Conservation (phyloP, 2,797 vertebrate genomes). For the Lepilemur ruficaudatus region DNA sequence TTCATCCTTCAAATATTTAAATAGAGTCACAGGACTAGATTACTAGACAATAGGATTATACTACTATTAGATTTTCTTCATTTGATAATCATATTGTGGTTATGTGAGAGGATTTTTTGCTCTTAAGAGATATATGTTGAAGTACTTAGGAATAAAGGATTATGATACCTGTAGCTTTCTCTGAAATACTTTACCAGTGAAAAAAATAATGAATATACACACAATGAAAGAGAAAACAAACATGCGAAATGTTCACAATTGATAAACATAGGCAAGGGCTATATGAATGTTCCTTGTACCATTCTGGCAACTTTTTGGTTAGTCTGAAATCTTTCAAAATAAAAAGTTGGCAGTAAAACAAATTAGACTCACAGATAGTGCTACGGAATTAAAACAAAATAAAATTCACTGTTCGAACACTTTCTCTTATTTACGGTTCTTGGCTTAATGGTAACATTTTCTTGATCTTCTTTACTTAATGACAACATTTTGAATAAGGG, state of each 20-base stretch:
- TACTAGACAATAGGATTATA: background rate
- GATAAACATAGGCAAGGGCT: background rate
- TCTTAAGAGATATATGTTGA: slow-evolving; percentile 14
- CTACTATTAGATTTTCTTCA: background rate
- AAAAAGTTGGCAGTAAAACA: slow-evolving; percentile 24
- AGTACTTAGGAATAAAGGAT: background rate
- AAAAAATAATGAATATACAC: background rate
- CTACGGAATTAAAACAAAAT: background rate
- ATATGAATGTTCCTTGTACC: background rate
- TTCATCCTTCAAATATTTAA: slow-evolving; percentile 24
- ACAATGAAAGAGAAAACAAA: slow-evolving; percentile 20
- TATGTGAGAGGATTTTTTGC: background rate
- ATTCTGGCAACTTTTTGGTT: background rate
- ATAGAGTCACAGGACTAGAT: background rate
- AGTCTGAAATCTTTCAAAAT: slow-evolving; percentile 8
- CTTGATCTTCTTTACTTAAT: background rate
- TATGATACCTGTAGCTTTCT: background rate
- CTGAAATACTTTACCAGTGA: slow-evolving; percentile 4
- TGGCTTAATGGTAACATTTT: background rate
- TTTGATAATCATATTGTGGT: slow-evolving; percentile 6
- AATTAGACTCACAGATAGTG: background rate
- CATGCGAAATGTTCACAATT: background rate
- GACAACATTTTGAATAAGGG: background rate
- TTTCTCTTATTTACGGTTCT: background rate
- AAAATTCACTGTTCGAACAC: background rate